Evolutionary conservation across 2,888 invertebrate species (phyloP).

Genomic region (Phyllotreta cruciferae): DNA sequence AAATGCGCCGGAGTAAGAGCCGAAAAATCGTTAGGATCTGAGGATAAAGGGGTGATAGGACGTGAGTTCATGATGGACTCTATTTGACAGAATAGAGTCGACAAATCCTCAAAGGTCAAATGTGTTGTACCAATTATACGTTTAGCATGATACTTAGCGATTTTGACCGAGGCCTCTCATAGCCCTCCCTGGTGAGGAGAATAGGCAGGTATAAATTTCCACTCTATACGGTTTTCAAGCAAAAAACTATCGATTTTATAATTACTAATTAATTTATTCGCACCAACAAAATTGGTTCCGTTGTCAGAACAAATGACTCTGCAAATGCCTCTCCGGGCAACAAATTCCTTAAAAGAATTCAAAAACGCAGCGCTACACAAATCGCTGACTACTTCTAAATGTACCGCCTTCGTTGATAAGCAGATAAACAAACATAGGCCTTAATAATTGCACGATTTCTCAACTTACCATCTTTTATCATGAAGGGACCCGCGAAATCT

Average conservation of each 20-base stretch:
- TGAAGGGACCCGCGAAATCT: slow-evolving; percentile 22
- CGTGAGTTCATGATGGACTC: slow-evolving; percentile 1
- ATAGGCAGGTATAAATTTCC: neutral
- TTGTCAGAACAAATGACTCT: slow-evolving; percentile 26
- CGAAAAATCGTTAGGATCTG: neutral
- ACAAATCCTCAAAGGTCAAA: slow-evolving; percentile 12
- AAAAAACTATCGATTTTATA: neutral
- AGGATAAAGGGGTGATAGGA: slow-evolving; percentile 1
- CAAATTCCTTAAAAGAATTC: slow-evolving; percentile 24
- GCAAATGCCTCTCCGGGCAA: slow-evolving; percentile 26
- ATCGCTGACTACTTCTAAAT: slow-evolving; percentile 24
- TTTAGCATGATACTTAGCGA: slow-evolving; percentile 22
- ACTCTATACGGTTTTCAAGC: too few species aligned
- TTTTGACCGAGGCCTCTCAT: slow-evolving; percentile 13
- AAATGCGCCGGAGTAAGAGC: neutral
- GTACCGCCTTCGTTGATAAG: slow-evolving; percentile 24
- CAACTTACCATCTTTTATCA: too few species aligned
- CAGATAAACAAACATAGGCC: slow-evolving; percentile 20
- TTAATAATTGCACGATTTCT: neutral
- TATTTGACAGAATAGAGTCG: slow-evolving; percentile 6
- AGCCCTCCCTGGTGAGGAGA: slow-evolving; percentile 2
- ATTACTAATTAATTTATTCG: slow-evolving; percentile 6
- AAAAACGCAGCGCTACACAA: slow-evolving; percentile 21
- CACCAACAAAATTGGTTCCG: slow-evolving; percentile 19
- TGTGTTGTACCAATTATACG: neutral